Base-by-base conservation (phyloP, 2,113 vertebrate species). In the Callaeas wilsoni region DNA sequence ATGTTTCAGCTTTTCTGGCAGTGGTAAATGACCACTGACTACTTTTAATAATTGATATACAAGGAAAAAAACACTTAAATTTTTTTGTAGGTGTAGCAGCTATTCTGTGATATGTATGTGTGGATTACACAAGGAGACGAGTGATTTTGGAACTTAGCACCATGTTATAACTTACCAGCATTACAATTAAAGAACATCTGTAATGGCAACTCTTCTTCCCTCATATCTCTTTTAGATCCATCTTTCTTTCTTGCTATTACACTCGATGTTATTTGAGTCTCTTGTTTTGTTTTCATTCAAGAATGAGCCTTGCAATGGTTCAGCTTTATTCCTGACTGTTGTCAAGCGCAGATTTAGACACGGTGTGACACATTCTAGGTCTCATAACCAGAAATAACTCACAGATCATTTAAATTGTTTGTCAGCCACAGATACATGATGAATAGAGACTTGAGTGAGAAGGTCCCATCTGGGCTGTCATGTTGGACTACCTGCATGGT, bases 381-480 rank as follows among this genome's bases (percentile, higher is more conserved):
- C 47, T 9, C 27, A 22, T 37, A n/a, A 65, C 25, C 41, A 84
- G 42, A 84, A 87, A 74, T n/a, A 44, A 57, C 5, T 65, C 39
- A 46, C 5, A 33, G 22, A 29, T 52, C 10, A 19, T 57, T 77
- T 62, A 81, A 91, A 65, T 69, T 33, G 3, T 84, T 73, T 86
- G 26, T 74, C 0, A 0, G 19, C 17, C 46, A 44, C 16, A n/a
- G 16, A 29, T 9, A 41, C 0, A 1, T 10, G 60, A 49, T 25
- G 32, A 77, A 65, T 18, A 69, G 55, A 52, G 44, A 21, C n/a
- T 65, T 55, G 13, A 68, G 12, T n/a, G n/a, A 84, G n/a, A 89
- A 74, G 16, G 59, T 62, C 13, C 17, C n/a, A 8, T 8, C 37
- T 67, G 62, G 41, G 10, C 47, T 78, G 37, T 35, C 2, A 1